Base-by-base conservation (phyloP, 2,797 vertebrate genomes). In the Furcifer pardalis region DNA sequence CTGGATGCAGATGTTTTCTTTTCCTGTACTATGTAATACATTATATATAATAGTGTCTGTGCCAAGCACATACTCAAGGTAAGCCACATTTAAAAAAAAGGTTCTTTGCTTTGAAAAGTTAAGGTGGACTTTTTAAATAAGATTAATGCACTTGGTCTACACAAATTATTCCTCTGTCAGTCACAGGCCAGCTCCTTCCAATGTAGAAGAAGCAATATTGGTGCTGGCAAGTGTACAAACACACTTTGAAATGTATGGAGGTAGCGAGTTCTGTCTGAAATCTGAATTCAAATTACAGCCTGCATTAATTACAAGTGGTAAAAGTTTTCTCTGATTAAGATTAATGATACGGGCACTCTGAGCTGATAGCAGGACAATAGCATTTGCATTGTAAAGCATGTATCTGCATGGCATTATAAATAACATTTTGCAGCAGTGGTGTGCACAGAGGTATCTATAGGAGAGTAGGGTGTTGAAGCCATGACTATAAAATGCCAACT, bases 311-410 rank as follows among this genome's bases (percentile, higher is more conserved):
- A 74, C 79, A 88, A 93, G 88, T 65, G 84, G 87, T 86, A 90
- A 88, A 77, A 90, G 85, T 78, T 56, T 87, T 91, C 83, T 90
- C 76, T 94, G 93, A 90, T 93, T 92, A 90, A 89, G 86, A 93
- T 90, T 92, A 94, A 91, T 91, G 84, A 87, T 83, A 42, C 44
- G 83, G 69, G 88, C 79, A 86, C 90, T 74, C 87, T 62, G 52
- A 87, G 87, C 73, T 85, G 82, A 88, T 86, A 87, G 4, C 52
- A 79, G 90, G 65, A 86, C 84, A 86, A 82, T 86, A 77, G 65
- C 66, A 77, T 81, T 77, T 77, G 84, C 74, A 56, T 77, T 82
- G 79, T 86, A 77, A 86, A 86, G 81, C 65, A 89, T 63, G 74
- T 63, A 86, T 92, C 65, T 15, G 68, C 65, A 49, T 8, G 82